Conservation (phyloP, 2,113 vertebrate species). For the Tupaia tana region DNA sequence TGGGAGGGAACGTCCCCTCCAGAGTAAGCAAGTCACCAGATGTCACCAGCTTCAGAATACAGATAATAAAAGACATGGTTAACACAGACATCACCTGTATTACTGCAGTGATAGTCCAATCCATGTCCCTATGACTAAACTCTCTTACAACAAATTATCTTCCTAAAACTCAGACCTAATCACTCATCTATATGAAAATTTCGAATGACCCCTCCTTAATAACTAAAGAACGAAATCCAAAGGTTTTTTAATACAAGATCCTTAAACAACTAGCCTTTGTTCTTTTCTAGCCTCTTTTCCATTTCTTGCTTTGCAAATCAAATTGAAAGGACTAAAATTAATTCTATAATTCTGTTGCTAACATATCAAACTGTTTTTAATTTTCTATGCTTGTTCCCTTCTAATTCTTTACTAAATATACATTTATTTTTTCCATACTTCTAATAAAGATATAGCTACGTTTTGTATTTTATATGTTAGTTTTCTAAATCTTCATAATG, state of each 20-base stretch:
- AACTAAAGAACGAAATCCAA: not conserved
- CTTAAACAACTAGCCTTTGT: not conserved
- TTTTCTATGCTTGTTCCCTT: not conserved
- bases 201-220: not conserved
- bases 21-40: not conserved
- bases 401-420: not conserved
- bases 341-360: not conserved
- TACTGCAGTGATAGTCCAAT: not conserved
- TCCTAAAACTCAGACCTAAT: not conserved
- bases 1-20: not conserved
- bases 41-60: not conserved
- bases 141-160: not conserved
- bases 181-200: not conserved
- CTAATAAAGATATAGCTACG: not conserved
- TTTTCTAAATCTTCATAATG: not conserved
- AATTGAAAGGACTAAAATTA: not conserved
- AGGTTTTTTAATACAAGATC: not conserved
- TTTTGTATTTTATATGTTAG: not conserved
- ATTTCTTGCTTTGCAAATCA: not conserved
- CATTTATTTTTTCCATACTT: not conserved
- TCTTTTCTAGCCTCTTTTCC: not conserved
- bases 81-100: not conserved
- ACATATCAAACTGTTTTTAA: not conserved
- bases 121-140: not conserved
- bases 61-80: not conserved